Evolutionary conservation across 2,888 invertebrate species (phyloP), one percentile per base, ranked within the genome.

Genomic region (Aproaerema taeniolella): DNA sequence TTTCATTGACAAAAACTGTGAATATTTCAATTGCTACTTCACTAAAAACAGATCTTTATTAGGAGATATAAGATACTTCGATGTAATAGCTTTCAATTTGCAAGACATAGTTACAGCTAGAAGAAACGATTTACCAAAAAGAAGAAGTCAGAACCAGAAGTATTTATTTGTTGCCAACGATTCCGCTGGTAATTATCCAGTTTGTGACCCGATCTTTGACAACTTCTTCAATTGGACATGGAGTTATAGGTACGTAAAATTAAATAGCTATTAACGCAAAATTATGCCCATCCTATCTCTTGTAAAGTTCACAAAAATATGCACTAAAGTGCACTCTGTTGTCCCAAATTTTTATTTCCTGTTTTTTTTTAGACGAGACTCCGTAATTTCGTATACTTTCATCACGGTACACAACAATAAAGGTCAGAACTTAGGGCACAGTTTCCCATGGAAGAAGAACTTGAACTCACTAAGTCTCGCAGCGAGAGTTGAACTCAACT

Each of bases 171-270:
- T 70, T 2, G 71, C 78, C 0, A 78, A 75, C 13, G 71, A 79
- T 35, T 82, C 82, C 0, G 49, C 79, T 2, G 74, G 74, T 43
- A 77, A 71, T 15, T 77, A 62, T 42, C 79, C 82, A 2, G 58
- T 80, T 1, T 83, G 81, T 41, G 49, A 67, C 44, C 28, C 63
- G 0, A 32, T 53, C 10, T 83, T 71, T 39, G 77, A 83, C 12
- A 25, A 55, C 15, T 83, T 66, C 45, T 85, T 83, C 38, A 85
- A 83, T 42, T 83, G 83, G 83, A 80, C 80, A 9, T 83, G 82
- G 83, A 75, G 77, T 1, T 83, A 82, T 49, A 76, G 63, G 80
- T 81, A 55, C 43, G 51, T 36, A n/a, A n/a, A n/a, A n/a, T n/a
- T n/a, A n/a, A 6, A 11, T 30, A n/a, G n/a, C n/a, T n/a, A n/a